Evolutionary conservation across 2,888 invertebrate genomes (phyloP), one percentile per base, ranked within the genome.

Genomic region (Auanema freiburgensis): DNA sequence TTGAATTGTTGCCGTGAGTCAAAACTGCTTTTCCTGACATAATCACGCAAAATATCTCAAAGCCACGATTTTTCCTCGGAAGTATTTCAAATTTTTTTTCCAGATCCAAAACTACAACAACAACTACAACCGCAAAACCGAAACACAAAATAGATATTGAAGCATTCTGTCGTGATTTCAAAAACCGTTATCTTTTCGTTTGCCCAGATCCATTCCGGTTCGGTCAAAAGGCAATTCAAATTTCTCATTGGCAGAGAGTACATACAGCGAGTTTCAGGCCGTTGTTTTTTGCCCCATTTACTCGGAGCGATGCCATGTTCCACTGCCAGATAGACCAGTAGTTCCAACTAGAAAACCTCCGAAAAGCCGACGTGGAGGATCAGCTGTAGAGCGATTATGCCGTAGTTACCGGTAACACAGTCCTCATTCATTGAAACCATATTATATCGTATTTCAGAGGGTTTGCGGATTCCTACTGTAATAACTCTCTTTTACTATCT

Each of bases 221-320:
- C 43, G 74, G 75, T 2, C 72, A 77, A 57, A 76, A 74, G 55
- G 73, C 69, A 8, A n/a, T 51, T 14, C 3, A n/a, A 24, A 46
- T 33, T 16, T 50, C 16, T n/a, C 16, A 24, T 50, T 16, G 16
- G 50, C 50, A 23, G 12, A 24, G 23, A 50, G 23, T 21, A 14
- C 40, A 25, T n/a, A 16, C n/a, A 23, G 23, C 53, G 14, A 6
- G 12, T 59, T 71, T n/a, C 65, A 77, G 65, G 80, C 80, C 5
- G 79, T 78, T 12, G 77, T 80, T 1, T 80, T 80, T 69, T 80
- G 80, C 53, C 80, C 80, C 1, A 73, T 80, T 51, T 80, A 80
- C 65, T 78, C 79, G 4, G 79, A 79, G 16, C 70, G 74, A 11
- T 79, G 79, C 51, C 71, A 77, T 46, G 69, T 80, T 8, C 74